Conservation (phyloP, 2,113 vertebrate species). For the Mesembrinibis cayennensis region DNA sequence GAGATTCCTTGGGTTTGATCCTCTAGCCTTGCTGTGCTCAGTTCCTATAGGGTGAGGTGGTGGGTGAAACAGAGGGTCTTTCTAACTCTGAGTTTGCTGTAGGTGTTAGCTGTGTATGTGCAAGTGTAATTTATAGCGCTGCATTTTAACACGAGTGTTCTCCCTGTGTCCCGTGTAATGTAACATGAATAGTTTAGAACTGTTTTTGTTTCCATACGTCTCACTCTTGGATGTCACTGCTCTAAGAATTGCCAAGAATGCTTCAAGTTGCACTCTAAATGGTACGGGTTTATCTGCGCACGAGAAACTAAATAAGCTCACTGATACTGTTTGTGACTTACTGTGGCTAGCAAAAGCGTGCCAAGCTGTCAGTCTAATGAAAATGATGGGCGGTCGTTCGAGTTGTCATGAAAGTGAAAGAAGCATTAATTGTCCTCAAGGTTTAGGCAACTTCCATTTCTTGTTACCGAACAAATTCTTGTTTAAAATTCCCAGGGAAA, state of each 20-base stretch:
- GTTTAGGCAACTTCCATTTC: background rate
- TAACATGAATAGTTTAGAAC: background rate
- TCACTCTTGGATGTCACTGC: background rate
- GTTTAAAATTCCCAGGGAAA: background rate
- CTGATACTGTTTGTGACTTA: background rate
- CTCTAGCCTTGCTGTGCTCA: background rate
- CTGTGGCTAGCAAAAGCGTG: background rate
- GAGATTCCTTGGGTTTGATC: background rate
- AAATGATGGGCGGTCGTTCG: background rate
- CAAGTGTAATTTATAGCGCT: background rate
- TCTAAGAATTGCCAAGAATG: background rate
- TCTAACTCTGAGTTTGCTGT: background rate
- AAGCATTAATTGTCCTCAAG: background rate
- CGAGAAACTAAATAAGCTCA: background rate
- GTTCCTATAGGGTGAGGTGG: background rate
- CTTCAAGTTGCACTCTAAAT: background rate
- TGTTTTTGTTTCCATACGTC: background rate
- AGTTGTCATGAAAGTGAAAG: background rate
- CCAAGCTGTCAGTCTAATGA: background rate
- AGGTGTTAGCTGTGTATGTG: background rate
- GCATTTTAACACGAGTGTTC: background rate
- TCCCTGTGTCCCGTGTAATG: fast-evolving
- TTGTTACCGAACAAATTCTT: background rate
- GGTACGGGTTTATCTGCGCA: background rate
- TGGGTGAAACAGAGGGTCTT: background rate